Evolutionary conservation across 2,888 invertebrate species (phyloP).

Genomic region (Malachius bipustulatus): DNA sequence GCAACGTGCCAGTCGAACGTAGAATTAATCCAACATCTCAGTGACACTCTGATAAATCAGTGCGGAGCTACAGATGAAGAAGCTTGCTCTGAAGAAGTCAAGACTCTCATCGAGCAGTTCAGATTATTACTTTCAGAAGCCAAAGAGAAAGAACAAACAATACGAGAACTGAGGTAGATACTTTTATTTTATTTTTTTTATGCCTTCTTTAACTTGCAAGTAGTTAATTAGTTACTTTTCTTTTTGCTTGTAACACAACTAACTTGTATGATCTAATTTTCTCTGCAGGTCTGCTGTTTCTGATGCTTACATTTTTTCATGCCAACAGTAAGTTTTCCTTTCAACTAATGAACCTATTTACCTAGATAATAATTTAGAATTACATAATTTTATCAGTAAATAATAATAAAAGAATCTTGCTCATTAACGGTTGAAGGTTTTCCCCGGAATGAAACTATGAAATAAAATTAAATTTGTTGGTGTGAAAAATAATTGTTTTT

Average conservation of each 20-base stretch:
- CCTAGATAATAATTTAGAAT: too few relatives aligned
- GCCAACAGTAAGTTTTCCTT: slow-evolving; percentile 49
- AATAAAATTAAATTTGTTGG: too few relatives aligned
- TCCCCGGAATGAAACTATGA: too few relatives aligned
- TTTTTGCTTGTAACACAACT: slow-evolving; percentile 25
- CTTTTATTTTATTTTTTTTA: slow-evolving; percentile 10
- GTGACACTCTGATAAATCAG: slow-evolving; percentile 60
- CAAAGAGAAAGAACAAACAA: slow-evolving; percentile 62
- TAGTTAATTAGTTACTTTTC: slow-evolving; percentile 14
- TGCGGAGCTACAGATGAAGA: slow-evolving; percentile 55
- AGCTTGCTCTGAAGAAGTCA: slow-evolving; percentile 53
- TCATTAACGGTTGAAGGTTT: too few relatives aligned
- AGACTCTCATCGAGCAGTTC: slow-evolving; percentile 53
- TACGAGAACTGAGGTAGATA: slow-evolving; percentile 63
- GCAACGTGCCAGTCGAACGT: slow-evolving; percentile 69
- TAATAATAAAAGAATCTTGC: too few relatives aligned
- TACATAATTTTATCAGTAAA: too few relatives aligned
- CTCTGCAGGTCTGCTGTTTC: slow-evolving; percentile 42
- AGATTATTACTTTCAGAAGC: slow-evolving; percentile 57
- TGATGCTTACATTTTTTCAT: slow-evolving; percentile 46
- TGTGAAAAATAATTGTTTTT: too few relatives aligned
- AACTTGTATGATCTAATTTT: slow-evolving; percentile 30
- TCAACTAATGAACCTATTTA: too few relatives aligned
- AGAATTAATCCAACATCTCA: slow-evolving; percentile 71
- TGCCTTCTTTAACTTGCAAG: slow-evolving; percentile 11